Evolutionary conservation across 2,113 vertebrate genomes (phyloP), one percentile per base, ranked within the genome.

Genomic region (Calyptommatus sinebrachiatus): DNA sequence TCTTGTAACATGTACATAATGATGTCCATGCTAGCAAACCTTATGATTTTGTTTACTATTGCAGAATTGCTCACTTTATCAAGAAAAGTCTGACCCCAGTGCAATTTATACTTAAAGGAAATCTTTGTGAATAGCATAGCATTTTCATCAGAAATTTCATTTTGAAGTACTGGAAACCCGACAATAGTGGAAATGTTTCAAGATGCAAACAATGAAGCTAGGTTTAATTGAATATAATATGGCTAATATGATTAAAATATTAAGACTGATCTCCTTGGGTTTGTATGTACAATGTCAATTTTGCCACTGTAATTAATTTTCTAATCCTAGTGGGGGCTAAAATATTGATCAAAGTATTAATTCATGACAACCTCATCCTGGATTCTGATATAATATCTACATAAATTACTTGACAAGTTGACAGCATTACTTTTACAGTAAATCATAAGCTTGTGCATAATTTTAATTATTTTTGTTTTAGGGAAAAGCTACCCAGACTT

Each of bases 381-480:
- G 67, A 73, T 31, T 73, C 72, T 10, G n/a, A 72, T 72, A 28
- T n/a, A 29, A 50, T 65, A 28, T 26, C 26, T 50, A n/a, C 70
- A n/a, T 71, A 11, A 7, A 18, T 50, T 57, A 57, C 48, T 26
- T 57, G 50, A 18, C 50, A 57, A 53, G 28, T 20, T 69, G 50
- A 41, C 22, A 68, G 57, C 14, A 41, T 69, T 31, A 66, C 31
- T 69, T 69, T 69, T 68, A 35, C 4, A 45, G 41, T 62, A 81
- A 82, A 88, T 86, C 66, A 57, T 20, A 80, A 1, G 0, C 81
- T 57, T 11, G 28, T 62, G 20, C 60, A 75, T 69, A 45, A 82
- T 74, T 79, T 79, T 75, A 69, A 78, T 70, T 83, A 83, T 76
- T 50, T 46, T 50, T 69, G 81, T 68, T 45, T 50, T 53, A 73